Conservation (phyloP, 2,888 invertebrate species). For the Drosophila greeni region DNA sequence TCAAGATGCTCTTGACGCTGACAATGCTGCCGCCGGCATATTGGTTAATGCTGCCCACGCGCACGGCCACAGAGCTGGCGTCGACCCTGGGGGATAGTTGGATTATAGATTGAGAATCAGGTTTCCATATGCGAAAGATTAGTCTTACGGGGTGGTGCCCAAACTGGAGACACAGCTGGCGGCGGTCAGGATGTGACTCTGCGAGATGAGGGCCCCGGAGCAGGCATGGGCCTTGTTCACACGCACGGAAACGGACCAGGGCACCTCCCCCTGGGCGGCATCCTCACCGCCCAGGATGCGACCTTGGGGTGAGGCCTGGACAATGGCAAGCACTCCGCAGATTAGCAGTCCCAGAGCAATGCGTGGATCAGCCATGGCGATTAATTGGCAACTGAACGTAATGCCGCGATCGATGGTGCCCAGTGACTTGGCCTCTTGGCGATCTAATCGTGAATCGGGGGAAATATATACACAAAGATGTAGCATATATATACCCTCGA, state of each 20-base stretch:
- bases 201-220: conserved; percentile 61
- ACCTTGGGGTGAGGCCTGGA: conserved; percentile 45
- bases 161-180: conserved; percentile 68
- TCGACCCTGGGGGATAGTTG: conserved; percentile 47
- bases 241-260: conserved; percentile 76
- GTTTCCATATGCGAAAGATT: accelerated
- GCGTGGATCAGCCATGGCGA: conserved; percentile 63
- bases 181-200: conserved; percentile 62
- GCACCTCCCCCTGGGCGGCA: conserved; percentile 71
- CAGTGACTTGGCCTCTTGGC: background rate
- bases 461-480: background rate
- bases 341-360: conserved; percentile 29
- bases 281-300: conserved; percentile 74
- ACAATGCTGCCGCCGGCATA: conserved; percentile 71
- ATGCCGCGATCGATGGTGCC: conserved; percentile 13
- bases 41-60: conserved; percentile 75
- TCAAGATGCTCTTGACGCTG: conserved; percentile 51
- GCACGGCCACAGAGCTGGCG: conserved; percentile 48
- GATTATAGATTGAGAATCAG: background rate
- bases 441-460: conserved; percentile 37
- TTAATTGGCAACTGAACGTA: conserved; percentile 44
- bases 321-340: conserved; percentile 4
- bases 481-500: background rate
- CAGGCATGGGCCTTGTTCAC: conserved; percentile 65
- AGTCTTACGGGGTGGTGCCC: conserved; percentile 57